These are phyloP conservation scores for Paracyclopina nana DNA, from an alignment of 1,140 invertebrate species.

Conservation along the genomic window DNA sequence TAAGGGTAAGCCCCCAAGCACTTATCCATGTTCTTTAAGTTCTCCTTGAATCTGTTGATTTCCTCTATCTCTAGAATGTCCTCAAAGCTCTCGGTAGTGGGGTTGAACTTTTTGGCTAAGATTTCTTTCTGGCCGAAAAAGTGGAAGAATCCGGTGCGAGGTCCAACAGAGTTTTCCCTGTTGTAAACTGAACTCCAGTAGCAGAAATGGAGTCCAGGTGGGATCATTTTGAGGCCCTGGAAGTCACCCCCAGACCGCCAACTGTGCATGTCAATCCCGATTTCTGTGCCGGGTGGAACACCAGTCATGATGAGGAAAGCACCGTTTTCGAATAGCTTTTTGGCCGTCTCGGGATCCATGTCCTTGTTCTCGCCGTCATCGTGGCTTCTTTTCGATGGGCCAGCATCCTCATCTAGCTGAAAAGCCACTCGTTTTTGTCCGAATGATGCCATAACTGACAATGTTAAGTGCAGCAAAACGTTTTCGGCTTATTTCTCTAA, in stretches of 20 bases:
- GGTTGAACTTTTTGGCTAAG: constrained; percentile 66
- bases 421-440: too few species aligned
- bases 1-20: constrained; percentile 78
- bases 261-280: constrained; percentile 88
- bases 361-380: too few species aligned
- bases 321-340: constrained; percentile 54
- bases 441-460: too few species aligned
- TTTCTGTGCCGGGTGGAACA: constrained; percentile 65
- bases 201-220: constrained; percentile 83
- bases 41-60: constrained; percentile 36
- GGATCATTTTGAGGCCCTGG: constrained; percentile 94
- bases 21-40: constrained; percentile 53
- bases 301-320: constrained; percentile 59
- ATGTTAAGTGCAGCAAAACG: too few species aligned
- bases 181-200: constrained; percentile 48
- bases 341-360: constrained; percentile 57
- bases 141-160: constrained; percentile 72
- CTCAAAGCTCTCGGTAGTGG: constrained; percentile 33
- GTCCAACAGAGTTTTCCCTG: constrained; percentile 35
- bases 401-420: too few species aligned
- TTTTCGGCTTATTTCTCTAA: too few species aligned
- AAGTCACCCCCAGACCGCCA: constrained; percentile 85
- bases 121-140: constrained; percentile 61
- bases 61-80: constrained; percentile 24
- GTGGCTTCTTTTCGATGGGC: too few species aligned